These are phyloP conservation scores for Limnephilus rhombicus DNA, from an alignment of 2,888 invertebrate species.

Conservation along the genomic window DNA sequence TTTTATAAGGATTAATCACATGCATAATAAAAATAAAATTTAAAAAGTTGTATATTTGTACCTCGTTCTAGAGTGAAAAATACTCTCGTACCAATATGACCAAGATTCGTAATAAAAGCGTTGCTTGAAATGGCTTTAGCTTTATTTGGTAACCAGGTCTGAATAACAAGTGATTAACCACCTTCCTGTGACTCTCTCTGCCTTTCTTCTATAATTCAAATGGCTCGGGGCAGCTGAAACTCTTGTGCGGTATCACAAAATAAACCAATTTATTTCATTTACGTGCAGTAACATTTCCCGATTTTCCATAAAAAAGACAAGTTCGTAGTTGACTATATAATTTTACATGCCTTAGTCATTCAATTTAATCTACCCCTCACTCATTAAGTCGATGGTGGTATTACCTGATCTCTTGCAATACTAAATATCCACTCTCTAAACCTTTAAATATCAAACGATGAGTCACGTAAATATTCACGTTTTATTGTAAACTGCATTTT, in stretches of 20 bases:
- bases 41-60: too few species aligned
- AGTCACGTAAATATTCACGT: neutral
- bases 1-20: too few species aligned
- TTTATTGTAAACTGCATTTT: neutral
- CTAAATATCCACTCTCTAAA: neutral
- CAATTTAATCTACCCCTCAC: neutral
- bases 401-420: neutral
- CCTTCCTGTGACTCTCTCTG: neutral
- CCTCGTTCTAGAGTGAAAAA: too few species aligned
- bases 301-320: neutral
- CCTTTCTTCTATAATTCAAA: neutral
- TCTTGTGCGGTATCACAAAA: neutral
- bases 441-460: constrained; percentile 29
- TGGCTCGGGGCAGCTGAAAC: neutral
- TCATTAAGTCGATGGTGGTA: neutral
- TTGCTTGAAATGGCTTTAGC: too few species aligned
- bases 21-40: too few species aligned
- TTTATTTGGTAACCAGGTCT: too few species aligned
- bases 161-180: neutral
- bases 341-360: neutral
- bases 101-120: too few species aligned
- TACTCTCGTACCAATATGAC: too few species aligned
- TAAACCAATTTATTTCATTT: neutral
- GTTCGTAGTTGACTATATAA: neutral
- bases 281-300: neutral